phyloP scores from a whole-genome alignment of 1,140 invertebrate species.

The Luehdorfia chinensis region DNA sequence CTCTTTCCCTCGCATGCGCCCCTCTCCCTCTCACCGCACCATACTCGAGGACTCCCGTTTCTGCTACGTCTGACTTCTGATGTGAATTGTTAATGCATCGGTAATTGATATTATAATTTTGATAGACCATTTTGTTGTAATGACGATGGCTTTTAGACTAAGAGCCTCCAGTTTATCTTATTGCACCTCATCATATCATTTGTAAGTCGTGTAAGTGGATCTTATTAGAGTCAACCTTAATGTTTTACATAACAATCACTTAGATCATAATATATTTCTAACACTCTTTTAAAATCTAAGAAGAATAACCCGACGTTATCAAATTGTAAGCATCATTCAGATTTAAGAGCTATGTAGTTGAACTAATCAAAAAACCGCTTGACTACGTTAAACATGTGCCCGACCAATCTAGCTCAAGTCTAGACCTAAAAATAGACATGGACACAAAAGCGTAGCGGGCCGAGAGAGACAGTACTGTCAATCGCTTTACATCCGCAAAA shows the following conservation, averaged over 20 bases:
- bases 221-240: too few species aligned
- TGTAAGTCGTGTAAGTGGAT: too few species aligned
- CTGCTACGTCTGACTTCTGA: slow-evolving; percentile 64
- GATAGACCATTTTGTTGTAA: slow-evolving; percentile 53
- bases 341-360: too few species aligned
- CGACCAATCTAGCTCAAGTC: slow-evolving; percentile 41
- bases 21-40: slow-evolving; percentile 34
- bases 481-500: slow-evolving; percentile 29
- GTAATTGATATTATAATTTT: slow-evolving; percentile 76
- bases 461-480: slow-evolving; percentile 39
- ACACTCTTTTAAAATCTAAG: too few species aligned
- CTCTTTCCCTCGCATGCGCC: slow-evolving; percentile 31
- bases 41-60: slow-evolving; percentile 56
- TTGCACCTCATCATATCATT: too few species aligned
- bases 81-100: slow-evolving; percentile 75
- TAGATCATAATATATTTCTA: too few species aligned
- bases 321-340: too few species aligned
- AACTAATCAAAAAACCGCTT: too few species aligned
- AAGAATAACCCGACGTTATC: too few species aligned
- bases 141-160: slow-evolving; percentile 38
- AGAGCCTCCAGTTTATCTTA: slow-evolving; percentile 20
- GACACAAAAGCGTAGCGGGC: slow-evolving; percentile 29
- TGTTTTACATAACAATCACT: too few species aligned
- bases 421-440: slow-evolving; percentile 38
- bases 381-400: slow-evolving; percentile 45